phyloP scores from a whole-genome alignment of 1,140 invertebrate genomes.

The Pemphigus obesinymphae region DNA sequence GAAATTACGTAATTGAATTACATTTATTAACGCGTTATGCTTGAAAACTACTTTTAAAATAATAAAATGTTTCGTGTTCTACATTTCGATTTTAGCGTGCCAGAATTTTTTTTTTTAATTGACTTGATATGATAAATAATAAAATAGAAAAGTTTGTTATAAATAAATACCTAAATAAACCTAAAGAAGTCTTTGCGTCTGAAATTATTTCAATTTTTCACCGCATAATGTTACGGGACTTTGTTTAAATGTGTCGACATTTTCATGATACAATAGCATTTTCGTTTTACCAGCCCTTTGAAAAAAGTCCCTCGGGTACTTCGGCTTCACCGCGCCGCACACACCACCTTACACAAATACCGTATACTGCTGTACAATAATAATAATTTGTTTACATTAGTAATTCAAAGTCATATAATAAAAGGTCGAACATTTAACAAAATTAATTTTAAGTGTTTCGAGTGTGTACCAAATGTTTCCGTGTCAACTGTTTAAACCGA shows the following conservation, averaged over 20 bases:
- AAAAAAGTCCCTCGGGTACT: neutral
- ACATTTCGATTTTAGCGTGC: no score
- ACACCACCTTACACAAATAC: neutral
- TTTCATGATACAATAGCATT: slow-evolving; percentile 19
- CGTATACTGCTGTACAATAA: neutral
- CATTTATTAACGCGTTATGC: no score
- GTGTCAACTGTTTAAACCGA: neutral
- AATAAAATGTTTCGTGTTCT: no score
- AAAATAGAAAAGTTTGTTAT: no score
- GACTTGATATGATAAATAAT: no score
- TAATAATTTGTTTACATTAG: neutral
- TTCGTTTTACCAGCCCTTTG: neutral
- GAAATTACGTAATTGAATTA: no score
- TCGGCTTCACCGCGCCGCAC: neutral
- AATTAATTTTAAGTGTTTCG: neutral
- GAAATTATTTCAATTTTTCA: neutral
- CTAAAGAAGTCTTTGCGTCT: no score
- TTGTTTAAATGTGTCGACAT: slow-evolving; percentile 3
- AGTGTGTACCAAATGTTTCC: neutral
- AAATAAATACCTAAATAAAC: no score
- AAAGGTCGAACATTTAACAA: neutral
- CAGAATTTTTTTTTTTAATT: no score
- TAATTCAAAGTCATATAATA: slow-evolving; percentile 1
- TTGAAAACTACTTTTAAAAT: no score
- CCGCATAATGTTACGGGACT: neutral